Base-by-base conservation (phyloP, 1,140 invertebrate genomes). In the Drosophila mauritiana region DNA sequence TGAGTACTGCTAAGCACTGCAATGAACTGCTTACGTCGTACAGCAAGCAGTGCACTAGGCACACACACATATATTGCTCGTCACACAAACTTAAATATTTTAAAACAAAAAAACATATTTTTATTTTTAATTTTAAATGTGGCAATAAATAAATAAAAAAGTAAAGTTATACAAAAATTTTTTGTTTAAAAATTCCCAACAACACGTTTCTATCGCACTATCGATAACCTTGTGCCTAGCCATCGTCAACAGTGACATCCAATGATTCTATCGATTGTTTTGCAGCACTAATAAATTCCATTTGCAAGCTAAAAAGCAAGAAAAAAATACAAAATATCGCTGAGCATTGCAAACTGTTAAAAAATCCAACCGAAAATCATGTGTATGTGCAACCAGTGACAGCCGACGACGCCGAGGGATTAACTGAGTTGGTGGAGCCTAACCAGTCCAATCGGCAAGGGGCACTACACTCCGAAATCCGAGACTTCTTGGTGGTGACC, bases 261-360 rank as follows among this genome's bases (percentile, higher is more conserved):
- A 31, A 56, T 56, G 42, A 22, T 56, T n/a, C 7, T 31, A 31
- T 10, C 7, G 34, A 55, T 34, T 10, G 0, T 31, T 36, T 25
- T n/a, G 4, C 12, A 45, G 20, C 46, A 5, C 39, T 27, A 52
- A 36, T 27, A 53, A 53, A 53, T 42, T 43, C 59, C 51, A 55
- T 64, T 64, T 64, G 42, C 53, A 64, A 64, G 67, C 43, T 56
- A 49, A 51, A 67, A 67, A 68, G 27, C 1, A 64, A 36, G 31
- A 43, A 43, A 53, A 53, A 43, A 56, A 46, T 43, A 55, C 36
- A 61, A 73, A 73, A 73, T 73, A 61, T 36, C 17, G 37, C 25
- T 59, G 46, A 73, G 27, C 34, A 25, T 25, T 53, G 48, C 37
- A 6, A 61, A n/a, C 37, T 15, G 39, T n/a, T 34, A 39, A n/a